These are phyloP conservation scores for Cheracebus regulus DNA, from an alignment of 2,797 vertebrate genomes.

Conservation along the genomic window DNA sequence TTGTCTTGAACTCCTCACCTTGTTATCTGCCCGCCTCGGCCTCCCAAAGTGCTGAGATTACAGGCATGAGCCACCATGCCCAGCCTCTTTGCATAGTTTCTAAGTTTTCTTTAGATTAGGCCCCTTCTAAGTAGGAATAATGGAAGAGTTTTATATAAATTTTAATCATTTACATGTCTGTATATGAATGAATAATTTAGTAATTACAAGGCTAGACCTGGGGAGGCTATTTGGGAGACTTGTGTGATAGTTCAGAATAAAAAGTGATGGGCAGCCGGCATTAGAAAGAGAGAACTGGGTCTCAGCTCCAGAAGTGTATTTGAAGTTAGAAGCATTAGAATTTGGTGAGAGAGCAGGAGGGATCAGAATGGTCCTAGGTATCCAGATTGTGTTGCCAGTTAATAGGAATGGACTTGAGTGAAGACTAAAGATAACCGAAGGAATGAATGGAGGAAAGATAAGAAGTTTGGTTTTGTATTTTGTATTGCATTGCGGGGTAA, in stretches of 20 bases:
- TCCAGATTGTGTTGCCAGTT: background rate
- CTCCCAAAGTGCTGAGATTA: too few species aligned
- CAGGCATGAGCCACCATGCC: too few species aligned
- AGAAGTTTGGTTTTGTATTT: conserved; percentile 10
- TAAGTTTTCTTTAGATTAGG: conserved; percentile 8
- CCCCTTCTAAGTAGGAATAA: background rate
- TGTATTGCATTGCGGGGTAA: background rate
- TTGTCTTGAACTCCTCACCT: too few species aligned
- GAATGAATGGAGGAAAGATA: background rate
- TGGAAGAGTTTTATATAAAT: background rate
- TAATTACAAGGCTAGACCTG: background rate
- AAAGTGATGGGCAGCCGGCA: background rate
- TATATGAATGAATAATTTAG: background rate
- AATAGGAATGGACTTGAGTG: background rate
- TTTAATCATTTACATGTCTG: background rate
- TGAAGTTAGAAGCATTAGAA: conserved; percentile 6
- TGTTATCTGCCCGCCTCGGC: too few species aligned
- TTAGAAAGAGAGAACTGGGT: background rate
- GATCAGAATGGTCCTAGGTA: background rate
- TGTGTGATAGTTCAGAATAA: background rate
- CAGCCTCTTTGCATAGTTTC: background rate
- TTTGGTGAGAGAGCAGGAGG: background rate
- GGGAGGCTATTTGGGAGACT: background rate
- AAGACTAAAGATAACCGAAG: background rate
- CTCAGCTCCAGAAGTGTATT: background rate